phyloP scores from a whole-genome alignment of 1,140 invertebrate species.

The Acromyrmex echinatior region DNA sequence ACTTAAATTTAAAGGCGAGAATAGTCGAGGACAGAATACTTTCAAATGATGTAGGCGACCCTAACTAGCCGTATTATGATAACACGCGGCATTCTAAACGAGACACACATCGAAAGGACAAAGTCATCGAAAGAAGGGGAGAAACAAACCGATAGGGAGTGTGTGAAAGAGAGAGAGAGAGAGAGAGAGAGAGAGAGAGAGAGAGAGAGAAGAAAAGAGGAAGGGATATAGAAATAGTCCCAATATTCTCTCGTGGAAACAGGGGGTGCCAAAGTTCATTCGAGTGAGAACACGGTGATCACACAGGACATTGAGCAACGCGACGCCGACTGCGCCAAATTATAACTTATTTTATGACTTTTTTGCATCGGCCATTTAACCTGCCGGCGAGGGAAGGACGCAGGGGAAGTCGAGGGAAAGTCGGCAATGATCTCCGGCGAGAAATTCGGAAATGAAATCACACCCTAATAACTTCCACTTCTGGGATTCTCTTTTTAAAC shows the following conservation, averaged over 20 bases:
- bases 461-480: slow-evolving; percentile 85
- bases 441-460: slow-evolving; percentile 86
- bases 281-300: slow-evolving; percentile 85
- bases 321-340: slow-evolving; percentile 86
- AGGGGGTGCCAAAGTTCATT: slow-evolving; percentile 80
- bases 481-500: not conserved
- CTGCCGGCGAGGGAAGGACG: slow-evolving; percentile 66
- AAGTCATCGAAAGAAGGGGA: not conserved
- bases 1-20: slow-evolving; percentile 55
- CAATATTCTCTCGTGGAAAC: slow-evolving; percentile 66
- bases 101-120: slow-evolving; percentile 29
- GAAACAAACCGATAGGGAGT: not conserved
- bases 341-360: slow-evolving; percentile 88
- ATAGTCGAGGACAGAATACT: slow-evolving; percentile 37
- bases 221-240: slow-evolving; percentile 55
- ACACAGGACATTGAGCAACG: slow-evolving; percentile 87
- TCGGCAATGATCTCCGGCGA: slow-evolving; percentile 67
- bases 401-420: slow-evolving; percentile 8
- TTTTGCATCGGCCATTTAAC: slow-evolving; percentile 87
- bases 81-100: slow-evolving; percentile 53
- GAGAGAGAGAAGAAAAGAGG: not conserved
- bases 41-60: slow-evolving; percentile 30
- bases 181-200: not conserved
- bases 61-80: slow-evolving; percentile 41
- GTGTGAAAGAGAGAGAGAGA: not conserved